These are phyloP conservation scores for Pipistrellus pygmaeus DNA, from an alignment of 2,797 vertebrate species.

Conservation along the genomic window DNA sequence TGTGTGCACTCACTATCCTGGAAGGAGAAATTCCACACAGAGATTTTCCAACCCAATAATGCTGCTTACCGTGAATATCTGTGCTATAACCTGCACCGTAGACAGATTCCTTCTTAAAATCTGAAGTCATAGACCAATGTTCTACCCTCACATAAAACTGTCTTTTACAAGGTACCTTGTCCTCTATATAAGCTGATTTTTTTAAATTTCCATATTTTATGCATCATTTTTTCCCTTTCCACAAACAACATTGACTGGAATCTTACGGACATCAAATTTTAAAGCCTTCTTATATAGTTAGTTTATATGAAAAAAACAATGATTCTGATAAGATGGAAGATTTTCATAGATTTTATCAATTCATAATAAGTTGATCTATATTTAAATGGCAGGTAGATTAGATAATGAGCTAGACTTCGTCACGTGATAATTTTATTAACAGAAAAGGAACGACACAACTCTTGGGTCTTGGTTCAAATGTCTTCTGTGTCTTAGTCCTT, in stretches of 20 bases:
- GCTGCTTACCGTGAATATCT: neutral
- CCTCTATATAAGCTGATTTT: neutral
- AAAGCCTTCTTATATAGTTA: neutral
- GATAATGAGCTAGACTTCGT: neutral
- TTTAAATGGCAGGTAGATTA: neutral
- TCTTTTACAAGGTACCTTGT: neutral
- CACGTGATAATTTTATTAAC: neutral
- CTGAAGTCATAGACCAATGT: neutral
- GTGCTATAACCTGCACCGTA: neutral
- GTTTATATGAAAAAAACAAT: conserved; percentile 24
- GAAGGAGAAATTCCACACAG: neutral
- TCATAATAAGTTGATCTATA: conserved; percentile 28
- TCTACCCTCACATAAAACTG: neutral
- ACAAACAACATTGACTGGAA: conserved; percentile 20
- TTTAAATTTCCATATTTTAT: neutral
- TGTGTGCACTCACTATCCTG: neutral
- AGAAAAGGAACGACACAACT: neutral
- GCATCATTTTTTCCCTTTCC: neutral
- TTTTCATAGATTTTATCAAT: conserved; percentile 47
- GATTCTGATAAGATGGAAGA: neutral
- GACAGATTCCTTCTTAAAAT: neutral
- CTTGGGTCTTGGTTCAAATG: neutral
- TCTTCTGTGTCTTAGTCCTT: neutral
- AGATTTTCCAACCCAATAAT: neutral
- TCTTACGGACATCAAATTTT: neutral